phyloP scores from a whole-genome alignment of 2,797 vertebrate genomes.

The Squalus acanthias region DNA sequence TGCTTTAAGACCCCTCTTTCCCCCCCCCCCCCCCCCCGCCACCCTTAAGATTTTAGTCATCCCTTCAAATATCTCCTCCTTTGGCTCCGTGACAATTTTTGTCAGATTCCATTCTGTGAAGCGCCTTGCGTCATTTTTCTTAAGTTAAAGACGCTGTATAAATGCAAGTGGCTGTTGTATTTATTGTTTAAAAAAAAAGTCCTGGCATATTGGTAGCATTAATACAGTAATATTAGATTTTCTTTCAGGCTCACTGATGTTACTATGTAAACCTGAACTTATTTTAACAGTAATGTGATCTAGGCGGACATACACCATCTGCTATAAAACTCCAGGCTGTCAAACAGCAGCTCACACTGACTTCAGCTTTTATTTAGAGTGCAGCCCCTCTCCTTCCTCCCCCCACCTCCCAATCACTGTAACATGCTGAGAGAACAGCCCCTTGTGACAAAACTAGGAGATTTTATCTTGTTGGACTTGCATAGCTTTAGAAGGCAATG shows the following conservation, averaged over 20 bases:
- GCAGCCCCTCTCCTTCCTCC: not conserved
- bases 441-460: not conserved
- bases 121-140: not conserved
- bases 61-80: not conserved
- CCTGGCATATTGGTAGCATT: not conserved
- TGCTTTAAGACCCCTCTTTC: not conserved
- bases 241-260: not conserved
- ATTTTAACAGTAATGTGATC: not conserved
- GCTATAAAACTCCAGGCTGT: not conserved
- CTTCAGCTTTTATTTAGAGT: conserved; percentile 15
- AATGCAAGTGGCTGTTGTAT: not conserved
- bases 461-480: not conserved
- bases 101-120: not conserved
- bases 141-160: not conserved
- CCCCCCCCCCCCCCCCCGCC: too few species aligned
- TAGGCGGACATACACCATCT: not conserved
- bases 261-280: not conserved
- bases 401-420: not conserved
- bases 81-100: not conserved
- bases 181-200: not conserved
- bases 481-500: not conserved
- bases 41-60: not conserved
- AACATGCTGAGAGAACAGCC: conserved; percentile 3
- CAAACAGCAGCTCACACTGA: conserved; percentile 27
- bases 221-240: not conserved